Evolutionary conservation across 2,797 vertebrate species (phyloP), one percentile per base, ranked within the genome.

Genomic region (Coccyzus lansbergi): DNA sequence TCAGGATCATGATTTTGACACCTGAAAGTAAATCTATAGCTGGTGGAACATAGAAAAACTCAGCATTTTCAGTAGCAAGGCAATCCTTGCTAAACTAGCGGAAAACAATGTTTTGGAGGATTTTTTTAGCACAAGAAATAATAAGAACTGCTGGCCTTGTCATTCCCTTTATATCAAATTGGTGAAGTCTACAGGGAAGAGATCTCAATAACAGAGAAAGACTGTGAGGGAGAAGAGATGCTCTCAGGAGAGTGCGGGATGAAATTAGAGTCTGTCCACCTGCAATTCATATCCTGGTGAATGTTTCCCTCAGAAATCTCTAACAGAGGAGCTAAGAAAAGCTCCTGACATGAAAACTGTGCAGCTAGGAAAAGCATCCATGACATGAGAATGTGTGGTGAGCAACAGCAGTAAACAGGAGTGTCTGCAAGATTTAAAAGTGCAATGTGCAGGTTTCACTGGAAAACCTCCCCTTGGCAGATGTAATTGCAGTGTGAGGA

Each of bases 201-300:
- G 15, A 88, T 67, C 38, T 94, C 63, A 93, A 86, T 90, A 94
- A 83, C 15, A 55, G 55, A 68, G 33, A 58, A 86, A 63, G 31
- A 48, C 51, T 69, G 18, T 26, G n/a, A 84, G 36, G 48, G 20
- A 74, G 26, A 84, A 70, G 44, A 94, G 56, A 28, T 21, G 31
- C 33, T 84, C 63, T 87, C 88, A 49, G 40, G 67, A 90, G 86
- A n/a, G 7, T 9, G 31, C 40, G 70, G 67, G 60, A 67, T 77
- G 75, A 88, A 90, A 88, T 34, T 90, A 83, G 59, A 84, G 42
- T 55, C 18, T 25, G 72, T 72, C 65, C 59, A 44, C 53, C 52
- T 75, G 31, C 36, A 90, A 1, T 3, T 84, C 69, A 69, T 86
- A 59, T 86, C 51, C 8, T 8, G 68, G 77, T 76, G 63, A 82